Evolutionary conservation across 2,113 vertebrate genomes (phyloP).

Genomic region (Lepisosteus osseus): DNA sequence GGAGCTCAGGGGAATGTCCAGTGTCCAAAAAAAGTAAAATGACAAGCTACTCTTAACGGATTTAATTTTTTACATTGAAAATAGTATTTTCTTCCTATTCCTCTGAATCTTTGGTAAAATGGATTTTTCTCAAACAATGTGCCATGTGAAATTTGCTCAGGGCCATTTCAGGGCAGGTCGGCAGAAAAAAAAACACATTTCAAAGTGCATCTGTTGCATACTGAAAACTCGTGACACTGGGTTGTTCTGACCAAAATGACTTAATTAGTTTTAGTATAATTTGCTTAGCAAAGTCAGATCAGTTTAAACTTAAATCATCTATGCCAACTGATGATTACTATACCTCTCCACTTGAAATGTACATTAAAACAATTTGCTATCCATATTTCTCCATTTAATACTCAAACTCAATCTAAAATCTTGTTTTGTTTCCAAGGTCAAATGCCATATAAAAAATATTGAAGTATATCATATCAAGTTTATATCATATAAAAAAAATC

Average conservation of each 20-base stretch:
- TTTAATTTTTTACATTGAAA: neutral
- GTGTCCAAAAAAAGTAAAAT: neutral
- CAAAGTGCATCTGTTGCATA: neutral
- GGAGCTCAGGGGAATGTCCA: too few species aligned
- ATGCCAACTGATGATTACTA: neutral
- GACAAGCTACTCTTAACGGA: neutral
- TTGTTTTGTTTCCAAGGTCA: too few species aligned
- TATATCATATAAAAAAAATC: too few species aligned
- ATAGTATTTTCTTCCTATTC: neutral
- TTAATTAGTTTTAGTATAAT: too few species aligned
- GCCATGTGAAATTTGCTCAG: neutral
- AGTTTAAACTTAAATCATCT: neutral
- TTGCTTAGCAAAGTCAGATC: neutral
- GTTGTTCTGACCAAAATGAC: too few species aligned
- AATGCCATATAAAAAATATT: too few species aligned
- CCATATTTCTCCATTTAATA: too few species aligned
- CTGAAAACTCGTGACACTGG: neutral
- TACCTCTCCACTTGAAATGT: neutral
- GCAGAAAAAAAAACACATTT: neutral
- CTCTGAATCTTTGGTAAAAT: constrained; percentile 26
- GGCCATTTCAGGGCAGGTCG: neutral
- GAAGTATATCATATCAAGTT: too few species aligned
- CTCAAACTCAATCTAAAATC: too few species aligned
- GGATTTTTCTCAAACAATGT: constrained; percentile 8
- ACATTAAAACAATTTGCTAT: neutral